Percentiles rank a stretch among this genome's conserved stretches.
Conservation (phyloP, 2,888 invertebrate genomes). For the Acleris literana region DNA sequence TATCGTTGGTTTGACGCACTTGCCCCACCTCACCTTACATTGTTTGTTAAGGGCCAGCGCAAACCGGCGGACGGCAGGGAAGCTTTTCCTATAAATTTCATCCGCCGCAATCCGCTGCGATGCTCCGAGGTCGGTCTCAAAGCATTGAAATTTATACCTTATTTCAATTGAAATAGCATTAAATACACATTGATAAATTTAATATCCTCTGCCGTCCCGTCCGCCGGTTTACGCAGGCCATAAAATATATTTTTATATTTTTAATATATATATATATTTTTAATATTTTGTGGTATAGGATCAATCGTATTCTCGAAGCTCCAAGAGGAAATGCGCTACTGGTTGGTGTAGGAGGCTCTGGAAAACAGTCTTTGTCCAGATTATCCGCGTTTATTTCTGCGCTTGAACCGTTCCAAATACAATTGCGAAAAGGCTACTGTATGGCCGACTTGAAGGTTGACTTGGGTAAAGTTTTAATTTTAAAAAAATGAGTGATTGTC, state of each 20-base stretch:
- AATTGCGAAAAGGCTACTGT: constrained; percentile 93
- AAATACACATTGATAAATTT: too few relatives aligned
- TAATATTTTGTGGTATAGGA: constrained; percentile 71
- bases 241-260: too few relatives aligned
- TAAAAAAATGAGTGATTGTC: too few relatives aligned
- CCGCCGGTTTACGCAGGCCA: too few relatives aligned
- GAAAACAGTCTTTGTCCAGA: constrained; percentile 95
- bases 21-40: background rate
- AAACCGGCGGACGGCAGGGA: too few relatives aligned
- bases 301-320: constrained; percentile 95
- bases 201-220: too few relatives aligned
- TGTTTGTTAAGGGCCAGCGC: background rate
- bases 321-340: constrained; percentile 96
- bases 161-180: too few relatives aligned
- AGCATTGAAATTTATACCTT: too few relatives aligned
- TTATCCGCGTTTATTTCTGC: constrained; percentile 95
- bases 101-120: too few relatives aligned
- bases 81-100: too few relatives aligned
- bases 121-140: too few relatives aligned
- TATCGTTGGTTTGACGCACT: background rate
- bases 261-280: too few relatives aligned
- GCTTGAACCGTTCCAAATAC: constrained; percentile 96
- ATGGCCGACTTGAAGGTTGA: constrained; percentile 91
- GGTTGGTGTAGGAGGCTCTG: constrained; percentile 97
- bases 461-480: constrained; percentile 61